These are phyloP conservation scores for Poeciliopsis prolifica DNA, from an alignment of 2,113 vertebrate species.

Conservation along the genomic window DNA sequence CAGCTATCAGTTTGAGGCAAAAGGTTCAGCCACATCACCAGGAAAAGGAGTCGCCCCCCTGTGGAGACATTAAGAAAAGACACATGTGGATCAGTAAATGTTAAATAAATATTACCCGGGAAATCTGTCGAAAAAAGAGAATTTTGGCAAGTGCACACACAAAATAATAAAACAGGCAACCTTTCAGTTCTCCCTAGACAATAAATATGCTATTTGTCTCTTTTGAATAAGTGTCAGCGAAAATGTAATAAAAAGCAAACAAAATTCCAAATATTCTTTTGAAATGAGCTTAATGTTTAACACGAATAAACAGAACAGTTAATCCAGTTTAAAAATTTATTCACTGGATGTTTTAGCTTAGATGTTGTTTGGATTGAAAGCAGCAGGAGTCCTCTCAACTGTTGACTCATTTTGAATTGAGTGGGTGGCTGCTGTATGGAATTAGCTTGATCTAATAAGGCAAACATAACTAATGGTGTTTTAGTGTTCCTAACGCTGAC, in stretches of 20 bases:
- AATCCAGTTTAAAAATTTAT: slow-evolving; percentile 17
- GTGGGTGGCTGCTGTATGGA: slow-evolving; percentile 59
- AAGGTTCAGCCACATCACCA: slow-evolving; percentile 92
- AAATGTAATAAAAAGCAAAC: neutral
- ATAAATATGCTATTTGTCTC: neutral
- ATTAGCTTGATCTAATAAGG: slow-evolving; percentile 64
- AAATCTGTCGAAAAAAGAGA: neutral
- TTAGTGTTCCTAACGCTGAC: slow-evolving; percentile 51
- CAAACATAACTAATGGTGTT: slow-evolving; percentile 66
- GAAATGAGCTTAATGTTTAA: slow-evolving; percentile 9
- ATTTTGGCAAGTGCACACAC: slow-evolving; percentile 6
- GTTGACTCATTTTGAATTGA: slow-evolving; percentile 57
- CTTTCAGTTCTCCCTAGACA: neutral
- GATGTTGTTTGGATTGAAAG: slow-evolving; percentile 47
- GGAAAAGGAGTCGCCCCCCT: slow-evolving; percentile 92
- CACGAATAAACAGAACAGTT: slow-evolving; percentile 11
- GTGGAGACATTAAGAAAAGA: slow-evolving; percentile 52
- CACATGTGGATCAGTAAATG: slow-evolving; percentile 23
- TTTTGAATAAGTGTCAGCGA: neutral
- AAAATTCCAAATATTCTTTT: slow-evolving; percentile 3
- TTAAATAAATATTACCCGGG: slow-evolving; percentile 5
- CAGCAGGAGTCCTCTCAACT: slow-evolving; percentile 34
- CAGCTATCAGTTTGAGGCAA: slow-evolving; percentile 84
- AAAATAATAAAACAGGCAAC: neutral
- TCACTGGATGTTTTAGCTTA: slow-evolving; percentile 40